A percentile compares a stretch with the other conserved stretches of the same genome.
Conservation (phyloP, 2,888 invertebrate genomes). For the Tuberolachnus salignus region DNA sequence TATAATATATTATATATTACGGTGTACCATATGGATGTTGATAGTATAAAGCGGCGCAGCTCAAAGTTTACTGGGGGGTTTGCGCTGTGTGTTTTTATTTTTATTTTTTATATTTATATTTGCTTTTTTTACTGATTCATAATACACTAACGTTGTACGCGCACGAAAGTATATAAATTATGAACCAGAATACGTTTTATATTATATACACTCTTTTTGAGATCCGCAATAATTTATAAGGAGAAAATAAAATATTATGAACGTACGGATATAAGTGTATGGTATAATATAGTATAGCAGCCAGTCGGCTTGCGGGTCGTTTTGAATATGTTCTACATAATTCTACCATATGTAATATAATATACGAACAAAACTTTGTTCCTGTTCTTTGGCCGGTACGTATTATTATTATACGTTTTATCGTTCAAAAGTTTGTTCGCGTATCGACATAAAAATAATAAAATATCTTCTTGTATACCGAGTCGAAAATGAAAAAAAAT, state of each 20-base stretch:
- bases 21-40: no score
- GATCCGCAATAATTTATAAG: slow-evolving; percentile 7
- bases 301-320: slow-evolving; percentile 4
- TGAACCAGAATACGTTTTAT: background rate
- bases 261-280: background rate
- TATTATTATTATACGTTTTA: no score
- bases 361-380: slow-evolving; percentile 12
- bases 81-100: background rate
- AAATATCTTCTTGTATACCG: background rate
- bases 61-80: background rate
- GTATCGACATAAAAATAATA: background rate
- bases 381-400: background rate
- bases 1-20: no score
- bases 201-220: background rate
- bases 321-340: slow-evolving; percentile 33
- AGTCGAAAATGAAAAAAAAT: background rate
- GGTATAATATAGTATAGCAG: background rate
- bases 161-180: background rate
- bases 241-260: background rate
- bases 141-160: background rate
- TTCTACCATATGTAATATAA: background rate
- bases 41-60: background rate
- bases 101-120: background rate
- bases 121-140: background rate
- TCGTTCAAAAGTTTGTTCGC: slow-evolving; percentile 5